Percentiles rank a stretch among this genome's conserved stretches.
These are phyloP conservation scores for Hemitrygon akajei DNA, from an alignment of 2,797 vertebrate genomes.

Conservation along the genomic window DNA sequence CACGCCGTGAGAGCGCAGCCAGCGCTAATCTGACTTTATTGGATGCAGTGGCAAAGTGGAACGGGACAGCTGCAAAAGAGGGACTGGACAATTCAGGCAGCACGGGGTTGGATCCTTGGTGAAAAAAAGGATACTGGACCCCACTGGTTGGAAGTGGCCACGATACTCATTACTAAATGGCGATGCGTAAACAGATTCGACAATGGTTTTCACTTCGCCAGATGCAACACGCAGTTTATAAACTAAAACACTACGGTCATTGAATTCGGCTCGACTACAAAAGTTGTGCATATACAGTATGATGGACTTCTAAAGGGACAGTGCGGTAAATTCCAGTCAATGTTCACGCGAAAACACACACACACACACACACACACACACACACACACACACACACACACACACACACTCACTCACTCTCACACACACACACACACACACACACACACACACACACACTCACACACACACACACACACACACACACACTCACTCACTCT, in stretches of 20 bases:
- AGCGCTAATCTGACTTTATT: slow-evolving; percentile 4
- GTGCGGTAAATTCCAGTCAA: background rate
- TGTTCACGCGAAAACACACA: background rate
- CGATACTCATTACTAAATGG: background rate
- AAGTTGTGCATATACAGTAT: background rate
- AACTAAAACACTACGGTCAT: background rate
- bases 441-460: too few relatives aligned
- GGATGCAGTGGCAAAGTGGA: background rate
- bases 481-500: too few relatives aligned
- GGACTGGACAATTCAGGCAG: slow-evolving; percentile 5
- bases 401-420: too few relatives aligned
- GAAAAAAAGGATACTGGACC: background rate
- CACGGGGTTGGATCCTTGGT: slow-evolving; percentile 7
- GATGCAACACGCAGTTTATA: background rate
- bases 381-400: too few relatives aligned
- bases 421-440: too few relatives aligned
- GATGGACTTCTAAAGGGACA: background rate
- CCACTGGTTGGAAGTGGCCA: background rate
- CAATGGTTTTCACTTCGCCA: background rate
- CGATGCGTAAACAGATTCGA: background rate
- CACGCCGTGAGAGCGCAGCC: background rate
- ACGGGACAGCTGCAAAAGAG: slow-evolving; percentile 18
- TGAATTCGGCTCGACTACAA: background rate
- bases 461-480: too few relatives aligned
- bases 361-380: too few relatives aligned